Percentiles rank a stretch among this genome's conserved stretches.
Evolutionary conservation across 35 echinoderm and acorn worm genomes (phyloP).

Genomic region (Acanthaster planci): DNA sequence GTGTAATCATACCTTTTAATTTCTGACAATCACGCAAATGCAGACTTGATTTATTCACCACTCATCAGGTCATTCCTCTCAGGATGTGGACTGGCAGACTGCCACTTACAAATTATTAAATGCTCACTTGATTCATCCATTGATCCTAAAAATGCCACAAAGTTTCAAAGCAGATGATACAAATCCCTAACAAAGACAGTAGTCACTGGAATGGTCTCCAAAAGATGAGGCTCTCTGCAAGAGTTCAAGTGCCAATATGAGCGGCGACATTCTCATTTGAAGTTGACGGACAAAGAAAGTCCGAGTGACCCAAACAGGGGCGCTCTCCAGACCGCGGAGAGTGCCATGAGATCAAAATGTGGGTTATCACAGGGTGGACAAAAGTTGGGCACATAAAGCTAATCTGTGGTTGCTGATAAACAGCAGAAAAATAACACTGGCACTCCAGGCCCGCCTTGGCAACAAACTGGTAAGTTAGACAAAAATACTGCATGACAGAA

Average conservation of each 20-base stretch:
- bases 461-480: background rate
- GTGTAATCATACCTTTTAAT: too few species aligned
- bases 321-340: background rate
- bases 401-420: background rate
- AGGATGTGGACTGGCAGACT: too few species aligned
- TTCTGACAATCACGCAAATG: too few species aligned
- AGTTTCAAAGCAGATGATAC: too few species aligned
- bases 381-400: background rate
- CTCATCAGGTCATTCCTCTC: too few species aligned
- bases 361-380: slow-evolving; percentile 17
- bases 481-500: background rate
- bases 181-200: background rate
- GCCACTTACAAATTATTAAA: too few species aligned
- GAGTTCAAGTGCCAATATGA: background rate
- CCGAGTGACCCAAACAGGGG: background rate
- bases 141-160: too few species aligned
- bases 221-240: background rate
- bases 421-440: background rate
- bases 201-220: background rate
- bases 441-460: background rate
- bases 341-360: background rate
- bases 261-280: background rate
- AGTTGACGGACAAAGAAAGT: background rate
- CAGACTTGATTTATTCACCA: too few species aligned
- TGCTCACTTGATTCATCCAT: too few species aligned